A percentile compares a stretch with the other conserved stretches of the same genome.
These are phyloP conservation scores for Pseudomyrmex flavicornis DNA, from an alignment of 1,140 invertebrate species.

Conservation along the genomic window DNA sequence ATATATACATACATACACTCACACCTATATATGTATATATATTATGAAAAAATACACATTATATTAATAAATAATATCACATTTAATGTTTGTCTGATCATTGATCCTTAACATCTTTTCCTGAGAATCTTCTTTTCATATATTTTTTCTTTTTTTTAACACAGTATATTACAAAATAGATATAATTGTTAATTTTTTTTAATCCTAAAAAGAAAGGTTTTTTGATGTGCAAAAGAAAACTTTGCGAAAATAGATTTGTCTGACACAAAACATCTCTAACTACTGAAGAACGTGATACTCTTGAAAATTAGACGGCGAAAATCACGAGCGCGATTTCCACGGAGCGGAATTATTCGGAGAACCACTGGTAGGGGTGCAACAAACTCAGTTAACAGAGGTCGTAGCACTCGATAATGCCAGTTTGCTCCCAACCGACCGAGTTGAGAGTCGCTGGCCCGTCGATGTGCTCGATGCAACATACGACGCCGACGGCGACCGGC, in stretches of 20 bases:
- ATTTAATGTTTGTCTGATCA: constrained; percentile 66
- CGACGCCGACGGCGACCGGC: constrained; percentile 69
- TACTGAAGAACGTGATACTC: background rate
- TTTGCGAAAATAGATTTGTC: background rate
- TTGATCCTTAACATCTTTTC: background rate
- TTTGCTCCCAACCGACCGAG: background rate
- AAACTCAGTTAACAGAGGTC: constrained; percentile 76
- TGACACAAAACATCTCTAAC: background rate
- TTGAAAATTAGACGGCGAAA: background rate
- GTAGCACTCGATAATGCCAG: constrained; percentile 70
- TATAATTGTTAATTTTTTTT: background rate
- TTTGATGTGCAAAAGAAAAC: background rate
- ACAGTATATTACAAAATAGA: no score
- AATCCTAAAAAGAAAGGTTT: background rate
- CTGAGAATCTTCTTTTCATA: background rate
- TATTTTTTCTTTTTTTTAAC: no score
- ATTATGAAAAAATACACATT: constrained; percentile 77
- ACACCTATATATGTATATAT: constrained; percentile 78
- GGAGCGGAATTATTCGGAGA: constrained; percentile 56
- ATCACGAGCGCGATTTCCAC: background rate
- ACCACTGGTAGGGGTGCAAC: constrained; percentile 76
- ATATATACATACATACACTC: constrained; percentile 73
- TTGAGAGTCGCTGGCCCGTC: constrained; percentile 79
- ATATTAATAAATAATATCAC: constrained; percentile 83
- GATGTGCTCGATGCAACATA: constrained; percentile 83